Base-by-base conservation (phyloP, 2,888 invertebrate species). In the Rhabditophanes sp. region DNA sequence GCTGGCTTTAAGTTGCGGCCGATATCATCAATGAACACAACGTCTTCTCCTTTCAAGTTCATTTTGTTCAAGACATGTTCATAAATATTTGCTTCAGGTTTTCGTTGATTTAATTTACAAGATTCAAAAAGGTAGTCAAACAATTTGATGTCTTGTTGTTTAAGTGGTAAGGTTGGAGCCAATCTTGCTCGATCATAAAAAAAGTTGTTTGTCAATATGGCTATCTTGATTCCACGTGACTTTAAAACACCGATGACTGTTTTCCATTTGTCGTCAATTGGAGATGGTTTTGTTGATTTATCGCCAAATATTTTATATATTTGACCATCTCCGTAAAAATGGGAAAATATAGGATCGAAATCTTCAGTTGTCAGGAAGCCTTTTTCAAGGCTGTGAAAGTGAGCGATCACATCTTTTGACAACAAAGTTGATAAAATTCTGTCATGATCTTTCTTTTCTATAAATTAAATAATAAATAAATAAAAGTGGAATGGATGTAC, bases 161-260 rank as follows among this genome's bases (percentile, higher is more conserved):
- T n/a, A n/a, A 25, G 19, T 6, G 50, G 48, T 12, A 51, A 30
- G 1, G 57, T 56, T 1, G 46, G 48, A 15, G 35, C 6, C 6
- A 33, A 39, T 18, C 39, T 45, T 9, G 67, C 48, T 9, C 54
- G 43, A 37, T 62, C 60, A 5, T 38, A 19, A 25, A 30, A 57
- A 26, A 46, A 69, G 55, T 70, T 70, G 50, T 70, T 70, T 12
- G 70, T 69, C 7, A 70, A 60, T 4, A 70, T 50, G 4, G 67
- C 68, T 1, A 67, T 66, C 42, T 67, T 66, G 31, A 67, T 46
- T 4, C 69, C 69, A 6, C 69, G 55, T 35, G 41, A 34, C 43
- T 50, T 14, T 2, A 50, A 20, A 15, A 36, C 26, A 12, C n/a
- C n/a, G n/a, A 4, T 4, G 24, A 25, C 9, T 7, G 33, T 16